Evolutionary conservation across 2,797 vertebrate genomes (phyloP), one percentile per base, ranked within the genome.

Genomic region (Coluber constrictor): DNA sequence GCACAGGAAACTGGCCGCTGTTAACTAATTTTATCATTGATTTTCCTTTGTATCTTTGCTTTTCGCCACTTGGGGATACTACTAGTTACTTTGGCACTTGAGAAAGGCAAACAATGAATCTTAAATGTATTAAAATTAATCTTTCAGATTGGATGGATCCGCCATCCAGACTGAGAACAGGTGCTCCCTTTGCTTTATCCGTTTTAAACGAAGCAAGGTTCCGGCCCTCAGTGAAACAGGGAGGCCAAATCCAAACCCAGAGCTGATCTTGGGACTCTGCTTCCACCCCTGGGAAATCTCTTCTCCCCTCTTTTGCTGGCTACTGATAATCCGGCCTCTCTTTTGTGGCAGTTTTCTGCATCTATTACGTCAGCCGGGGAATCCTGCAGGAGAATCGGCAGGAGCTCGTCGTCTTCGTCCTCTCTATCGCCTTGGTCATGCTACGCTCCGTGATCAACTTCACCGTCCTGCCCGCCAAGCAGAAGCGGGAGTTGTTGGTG

Each of bases 361-460:
- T 98, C 86, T 99, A 98, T 93, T 99, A 98, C 32, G 97, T 98
- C 95, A 95, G 90, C 47, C 97, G 98, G 3, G 98, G 98, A 0
- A 97, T 98, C 88, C 97, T 98, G 96, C 98, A 99, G 96, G 98
- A 99, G 97, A 99, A 98, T 93, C 96, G 97, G 8, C 98, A 98
- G 97, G 98, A 99, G 97, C 98, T 99, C 93, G 54, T 97, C 0
- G 98, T 94, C 13, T 99, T 99, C 6, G 96, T 98, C 27, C 95
- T 98, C 55, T 98, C 96, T 91, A 93, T 98, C 61, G 9, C 98
- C 89, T 91, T 98, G 12, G 94, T 98, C 94, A 98, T 98, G 97
- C 95, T 98, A 1, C 98, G 98, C 13, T 98, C 98, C 0, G 8
- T 98, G 93, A 95, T 98, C 96, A 99, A 98, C 97, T 98, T 98